Evolutionary conservation across 1,140 invertebrate species (phyloP), one percentile per base, ranked within the genome.

Genomic region (Heliconius melpomene): DNA sequence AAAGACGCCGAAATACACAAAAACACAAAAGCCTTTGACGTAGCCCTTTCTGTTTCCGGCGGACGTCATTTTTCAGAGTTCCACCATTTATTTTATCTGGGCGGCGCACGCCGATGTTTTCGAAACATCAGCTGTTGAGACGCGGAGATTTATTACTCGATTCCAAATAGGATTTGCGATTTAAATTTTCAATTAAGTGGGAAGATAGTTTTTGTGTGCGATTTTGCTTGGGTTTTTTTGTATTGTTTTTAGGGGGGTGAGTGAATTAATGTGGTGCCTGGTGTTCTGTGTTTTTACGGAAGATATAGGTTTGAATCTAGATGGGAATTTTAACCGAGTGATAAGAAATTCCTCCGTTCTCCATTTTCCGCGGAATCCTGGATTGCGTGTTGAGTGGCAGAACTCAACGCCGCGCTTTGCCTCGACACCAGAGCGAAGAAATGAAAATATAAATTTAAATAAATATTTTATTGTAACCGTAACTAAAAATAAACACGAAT

Each of bases 21-120:
- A 83, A 83, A 83, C 82, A 79, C 60, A 26, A 26, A 82, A 84
- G 80, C 80, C 80, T 84, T 84, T 84, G 83, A 82, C 78, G 82
- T 82, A 89, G 87, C 89, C 91, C 89, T 90, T 92, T 90, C 85
- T 85, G 84, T 88, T 90, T 90, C 89, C 76, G 85, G 83, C 77
- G 85, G 57, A 60, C 89, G 87, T 93, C 91, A 93, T 93, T 93
- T 93, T 93, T 93, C 91, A 93, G 87, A 77, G 86, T 82, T 87
- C 84, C 83, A 88, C 91, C 91, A 92, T 93, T 92, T 93, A 93
- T 93, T 91, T 93, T 93, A 93, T 93, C 91, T 91, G 87, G 83
- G 86, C 88, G 85, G 87, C 88, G 85, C 91, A 91, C 91, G 86
- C 84, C 84, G 86, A 81, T 81, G 78, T 78, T 82, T 52, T 78